These are phyloP conservation scores for Riptortus pedestris DNA, from an alignment of 1,140 invertebrate species.

Conservation along the genomic window DNA sequence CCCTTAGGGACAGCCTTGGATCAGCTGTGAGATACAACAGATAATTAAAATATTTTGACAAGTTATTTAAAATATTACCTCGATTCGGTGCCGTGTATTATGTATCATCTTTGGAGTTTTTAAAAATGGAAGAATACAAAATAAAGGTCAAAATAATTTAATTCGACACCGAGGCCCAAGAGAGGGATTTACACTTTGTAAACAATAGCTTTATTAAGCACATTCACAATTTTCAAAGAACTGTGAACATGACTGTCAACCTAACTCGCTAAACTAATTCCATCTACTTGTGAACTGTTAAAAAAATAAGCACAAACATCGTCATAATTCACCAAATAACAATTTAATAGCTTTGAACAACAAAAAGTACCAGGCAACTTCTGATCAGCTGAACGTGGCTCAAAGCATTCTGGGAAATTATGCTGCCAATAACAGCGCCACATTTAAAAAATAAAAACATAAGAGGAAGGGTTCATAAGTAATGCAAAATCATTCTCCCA, in stretches of 20 bases:
- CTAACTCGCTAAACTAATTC: no score
- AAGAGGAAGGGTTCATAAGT: no score
- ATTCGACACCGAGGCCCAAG: constrained; percentile 7
- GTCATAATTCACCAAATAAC: no score
- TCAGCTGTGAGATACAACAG: neutral
- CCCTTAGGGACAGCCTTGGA: neutral
- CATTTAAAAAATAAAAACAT: no score
- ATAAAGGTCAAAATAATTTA: neutral
- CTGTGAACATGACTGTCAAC: no score
- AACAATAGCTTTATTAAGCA: no score
- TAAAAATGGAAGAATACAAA: neutral
- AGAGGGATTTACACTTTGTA: constrained; percentile 3
- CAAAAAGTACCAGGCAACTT: neutral
- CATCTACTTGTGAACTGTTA: no score
- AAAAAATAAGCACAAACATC: no score
- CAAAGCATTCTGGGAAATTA: constrained; percentile 1
- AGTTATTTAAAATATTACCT: constrained; percentile 20
- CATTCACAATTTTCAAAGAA: no score
- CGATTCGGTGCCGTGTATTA: constrained; percentile 28
- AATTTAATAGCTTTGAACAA: no score
- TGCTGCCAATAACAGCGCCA: no score
- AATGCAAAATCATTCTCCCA: no score
- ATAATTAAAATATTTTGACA: neutral
- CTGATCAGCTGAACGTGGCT: constrained; percentile 3
- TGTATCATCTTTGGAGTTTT: constrained; percentile 27